Conservation (phyloP, 1,140 invertebrate species). For the Leptonema lineaticorne region DNA sequence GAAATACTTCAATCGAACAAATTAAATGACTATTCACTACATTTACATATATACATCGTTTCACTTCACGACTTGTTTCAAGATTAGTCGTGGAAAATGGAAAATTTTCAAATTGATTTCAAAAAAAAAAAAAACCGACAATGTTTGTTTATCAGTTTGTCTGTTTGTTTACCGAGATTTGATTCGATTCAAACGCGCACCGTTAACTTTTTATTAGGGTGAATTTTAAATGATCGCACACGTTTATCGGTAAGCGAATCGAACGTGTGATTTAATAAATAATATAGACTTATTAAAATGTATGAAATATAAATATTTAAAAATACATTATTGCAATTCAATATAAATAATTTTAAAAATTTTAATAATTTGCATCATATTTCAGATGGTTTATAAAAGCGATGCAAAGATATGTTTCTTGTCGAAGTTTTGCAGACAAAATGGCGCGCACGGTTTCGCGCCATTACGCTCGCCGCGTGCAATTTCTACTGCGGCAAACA, state of each 20-base stretch:
- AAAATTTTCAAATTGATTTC: slow-evolving; percentile 37
- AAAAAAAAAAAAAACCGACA: too few species aligned
- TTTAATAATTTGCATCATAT: too few species aligned
- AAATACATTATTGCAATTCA: too few species aligned
- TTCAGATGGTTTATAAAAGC: too few species aligned
- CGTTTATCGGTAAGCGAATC: background rate
- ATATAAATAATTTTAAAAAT: too few species aligned
- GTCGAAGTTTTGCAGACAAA: too few species aligned
- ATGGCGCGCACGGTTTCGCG: slow-evolving; percentile 30
- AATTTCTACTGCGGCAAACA: background rate
- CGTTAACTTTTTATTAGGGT: background rate
- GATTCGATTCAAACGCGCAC: slow-evolving; percentile 11
- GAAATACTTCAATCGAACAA: slow-evolving; percentile 39
- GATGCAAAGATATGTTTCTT: too few species aligned
- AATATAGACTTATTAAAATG: too few species aligned
- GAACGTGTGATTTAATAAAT: too few species aligned
- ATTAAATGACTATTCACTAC: slow-evolving; percentile 38
- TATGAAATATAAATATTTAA: too few species aligned
- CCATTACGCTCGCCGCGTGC: slow-evolving; percentile 37
- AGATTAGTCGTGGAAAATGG: slow-evolving; percentile 38
- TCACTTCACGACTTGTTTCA: background rate
- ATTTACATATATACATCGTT: slow-evolving; percentile 31
- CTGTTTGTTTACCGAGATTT: slow-evolving; percentile 14
- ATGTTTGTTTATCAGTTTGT: background rate
- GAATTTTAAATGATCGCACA: background rate